Conservation (phyloP, 2,113 vertebrate genomes). For the Oplegnathus fasciatus region DNA sequence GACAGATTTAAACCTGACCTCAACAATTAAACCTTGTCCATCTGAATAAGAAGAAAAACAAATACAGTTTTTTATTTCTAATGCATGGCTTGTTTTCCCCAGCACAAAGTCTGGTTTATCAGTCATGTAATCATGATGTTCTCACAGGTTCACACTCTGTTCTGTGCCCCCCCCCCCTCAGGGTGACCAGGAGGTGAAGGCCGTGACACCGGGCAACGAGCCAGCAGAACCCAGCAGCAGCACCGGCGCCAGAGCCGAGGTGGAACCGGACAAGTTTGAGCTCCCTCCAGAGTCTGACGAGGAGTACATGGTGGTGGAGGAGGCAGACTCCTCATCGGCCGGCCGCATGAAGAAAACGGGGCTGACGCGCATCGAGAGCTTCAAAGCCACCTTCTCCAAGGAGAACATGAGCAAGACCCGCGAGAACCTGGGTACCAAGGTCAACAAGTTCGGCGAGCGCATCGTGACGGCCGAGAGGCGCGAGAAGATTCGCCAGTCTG, state of each 20-base stretch:
- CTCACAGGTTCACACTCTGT: not conserved
- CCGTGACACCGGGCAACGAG: conserved; percentile 78
- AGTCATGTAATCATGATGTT: not conserved
- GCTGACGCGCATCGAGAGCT: conserved; percentile 93
- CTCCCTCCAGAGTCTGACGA: conserved; percentile 93
- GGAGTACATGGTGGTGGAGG: conserved; percentile 95
- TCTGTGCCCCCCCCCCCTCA: conserved; percentile 73
- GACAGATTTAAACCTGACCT: conserved; percentile 54
- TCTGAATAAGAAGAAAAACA: not conserved
- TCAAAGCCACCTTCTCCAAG: conserved; percentile 95
- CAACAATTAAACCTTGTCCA: conserved; percentile 21
- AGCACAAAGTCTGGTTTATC: not conserved
- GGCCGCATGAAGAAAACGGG: conserved; percentile 91
- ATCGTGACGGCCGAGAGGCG: conserved; percentile 95
- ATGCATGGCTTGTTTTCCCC: not conserved
- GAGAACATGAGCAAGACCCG: conserved; percentile 96
- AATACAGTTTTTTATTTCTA: not conserved
- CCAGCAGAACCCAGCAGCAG: conserved; percentile 79
- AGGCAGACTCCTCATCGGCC: conserved; percentile 84
- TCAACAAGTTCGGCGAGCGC: conserved; percentile 92
- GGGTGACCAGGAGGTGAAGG: conserved; percentile 91
- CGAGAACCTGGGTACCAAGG: conserved; percentile 93
- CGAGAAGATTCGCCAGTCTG: conserved; percentile 94
- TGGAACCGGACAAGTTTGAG: conserved; percentile 85
- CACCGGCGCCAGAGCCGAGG: conserved; percentile 63